phyloP scores from a whole-genome alignment of 2,888 invertebrate genomes.

The Caenorhabditis sp. region DNA sequence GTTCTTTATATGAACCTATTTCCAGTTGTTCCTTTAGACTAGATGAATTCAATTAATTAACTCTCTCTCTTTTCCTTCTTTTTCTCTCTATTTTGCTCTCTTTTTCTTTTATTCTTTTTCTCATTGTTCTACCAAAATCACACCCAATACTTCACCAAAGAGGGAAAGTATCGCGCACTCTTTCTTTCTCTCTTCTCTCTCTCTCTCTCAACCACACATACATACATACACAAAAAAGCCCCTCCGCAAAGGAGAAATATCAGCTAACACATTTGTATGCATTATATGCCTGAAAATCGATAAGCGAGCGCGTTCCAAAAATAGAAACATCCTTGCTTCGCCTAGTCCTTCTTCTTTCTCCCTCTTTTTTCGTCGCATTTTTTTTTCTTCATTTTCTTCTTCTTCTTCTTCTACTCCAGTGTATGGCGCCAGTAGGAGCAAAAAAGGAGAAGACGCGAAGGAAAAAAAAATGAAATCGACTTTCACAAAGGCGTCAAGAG shows the following conservation, averaged over 20 bases:
- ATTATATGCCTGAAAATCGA: constrained; percentile 41
- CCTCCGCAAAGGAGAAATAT: constrained; percentile 27
- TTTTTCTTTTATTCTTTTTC: constrained; percentile 1
- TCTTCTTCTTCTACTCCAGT: neutral
- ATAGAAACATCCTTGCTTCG: constrained; percentile 14
- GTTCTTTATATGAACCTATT: no score
- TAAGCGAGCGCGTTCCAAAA: constrained; percentile 29
- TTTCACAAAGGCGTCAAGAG: constrained; percentile 8
- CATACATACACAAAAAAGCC: constrained; percentile 10
- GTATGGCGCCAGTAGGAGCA: constrained; percentile 2
- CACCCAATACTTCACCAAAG: constrained; percentile 5
- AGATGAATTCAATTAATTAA: neutral
- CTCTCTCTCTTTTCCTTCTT: neutral
- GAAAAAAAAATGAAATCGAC: neutral
- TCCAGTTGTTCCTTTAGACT: no score
- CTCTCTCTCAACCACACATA: constrained; percentile 7
- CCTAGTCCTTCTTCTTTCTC: constrained; percentile 1
- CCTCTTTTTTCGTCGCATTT: constrained; percentile 2
- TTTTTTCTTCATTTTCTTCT: constrained; percentile 5
- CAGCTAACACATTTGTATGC: constrained; percentile 39
- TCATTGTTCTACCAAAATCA: constrained; percentile 7
- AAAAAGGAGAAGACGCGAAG: constrained; percentile 5
- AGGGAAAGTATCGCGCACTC: constrained; percentile 11
- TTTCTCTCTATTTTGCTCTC: neutral
- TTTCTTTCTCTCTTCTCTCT: constrained; percentile 6